Evolutionary conservation across 2,888 invertebrate species (phyloP), one percentile per base, ranked within the genome.

Genomic region (Mechanitis messenoides): DNA sequence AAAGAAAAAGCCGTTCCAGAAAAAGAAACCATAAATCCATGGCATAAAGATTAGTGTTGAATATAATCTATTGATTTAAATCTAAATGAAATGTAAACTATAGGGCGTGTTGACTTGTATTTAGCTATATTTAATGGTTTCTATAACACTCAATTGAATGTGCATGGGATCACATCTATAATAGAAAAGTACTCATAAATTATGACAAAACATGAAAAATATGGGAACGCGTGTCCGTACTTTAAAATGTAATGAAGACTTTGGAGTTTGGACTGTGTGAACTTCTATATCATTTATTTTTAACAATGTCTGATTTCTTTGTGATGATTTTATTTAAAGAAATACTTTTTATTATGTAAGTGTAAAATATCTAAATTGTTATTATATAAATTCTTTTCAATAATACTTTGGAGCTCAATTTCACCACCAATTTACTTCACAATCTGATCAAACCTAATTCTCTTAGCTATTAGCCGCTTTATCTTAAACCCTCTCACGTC

Each of bases 111-210:
- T 77, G 78, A 81, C 69, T 71, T 72, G 74, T 78, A 75, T 83
- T 81, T 81, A 81, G 79, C 72, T 67, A 76, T 84, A 83, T 85
- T 85, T 80, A 87, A 87, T 87, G 86, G 86, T 84, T 86, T 86
- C 72, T 75, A 81, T 86, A 85, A 88, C 87, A 89, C 78, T 79
- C 86, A 85, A 88, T 89, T 88, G 84, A 85, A 81, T 78, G 80
- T 79, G 86, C 83, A 81, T 86, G 81, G 74, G 66, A 72, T 78
- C 79, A 81, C 81, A 78, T 72, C 56, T 70, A 72, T 67, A 69
- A 69, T 74, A 73, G 74, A 72, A 69, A 74, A 73, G 71, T 68
- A 69, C 67, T 77, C 71, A 76, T 83, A 82, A 79, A 80, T 79
- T 79, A 74, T 76, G 64, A 68, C 74, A 75, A 76, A 80, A 80